Base-by-base conservation (phyloP, 1,140 invertebrate species). In the Proales similis region DNA sequence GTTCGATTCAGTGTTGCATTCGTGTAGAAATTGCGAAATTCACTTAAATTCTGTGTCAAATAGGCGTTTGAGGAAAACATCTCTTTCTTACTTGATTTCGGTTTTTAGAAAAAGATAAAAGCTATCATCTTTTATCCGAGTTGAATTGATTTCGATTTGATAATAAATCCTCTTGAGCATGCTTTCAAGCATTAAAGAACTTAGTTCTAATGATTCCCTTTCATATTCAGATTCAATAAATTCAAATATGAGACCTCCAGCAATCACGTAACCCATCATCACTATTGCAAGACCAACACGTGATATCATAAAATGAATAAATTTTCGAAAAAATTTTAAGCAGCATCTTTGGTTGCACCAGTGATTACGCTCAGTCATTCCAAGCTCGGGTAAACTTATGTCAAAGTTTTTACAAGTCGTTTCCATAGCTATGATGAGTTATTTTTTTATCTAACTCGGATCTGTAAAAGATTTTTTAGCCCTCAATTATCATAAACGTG, bases 191-290 rank as follows among this genome's bases (percentile, higher is more conserved):
- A 62, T 30, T 24, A 22, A 33, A 6, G 46, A 29, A 29, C 57
- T 45, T 22, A 33, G 39, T 5, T 62, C 20, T 1, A 57, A 20
- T 30, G 38, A 24, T 27, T 63, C 46, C 22, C 9, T 29, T 42
- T 49, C 62, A 24, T 39, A 38, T 22, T 45, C 39, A 5, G 39
- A 29, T 22, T 63, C 62, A 14, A 63, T 39, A 19, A 29, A 26
- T 51, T 51, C 33, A 63, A 63, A 63, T 51, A 63, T 39, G 2
- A 43, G 12, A 0, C 62, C 62, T n/a, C 62, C 62, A 32, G 39
- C 26, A 7, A 49, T 24, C 9, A 63, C 38, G 46, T 63, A 63
- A 12, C 33, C 47, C 4, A 51, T 14, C 48, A 63, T 49, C 14
- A 63, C 22, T n/a, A 49, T 39, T 38, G 36, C 33, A 24, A 63